Percentiles rank a stretch among this genome's conserved stretches.
phyloP scores from a whole-genome alignment of 2,797 vertebrate species.

The Psittacula echo region DNA sequence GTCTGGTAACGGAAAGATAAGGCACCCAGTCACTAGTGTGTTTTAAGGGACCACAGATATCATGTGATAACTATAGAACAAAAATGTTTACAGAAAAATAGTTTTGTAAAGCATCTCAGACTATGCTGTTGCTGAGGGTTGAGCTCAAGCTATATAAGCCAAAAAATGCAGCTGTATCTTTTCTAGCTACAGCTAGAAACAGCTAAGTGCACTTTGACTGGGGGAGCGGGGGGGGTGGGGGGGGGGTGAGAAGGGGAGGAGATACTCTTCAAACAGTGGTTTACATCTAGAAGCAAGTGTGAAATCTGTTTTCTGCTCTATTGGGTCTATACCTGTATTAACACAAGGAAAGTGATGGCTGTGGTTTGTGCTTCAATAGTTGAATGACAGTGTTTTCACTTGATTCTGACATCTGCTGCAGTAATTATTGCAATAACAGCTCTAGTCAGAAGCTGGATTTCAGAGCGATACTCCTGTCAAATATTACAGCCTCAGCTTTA shows the following conservation, averaged over 20 bases:
- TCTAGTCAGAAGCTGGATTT: constrained; percentile 14
- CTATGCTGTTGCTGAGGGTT: constrained; percentile 49
- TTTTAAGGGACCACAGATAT: constrained; percentile 27
- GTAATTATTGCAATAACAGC: background rate
- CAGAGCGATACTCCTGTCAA: background rate
- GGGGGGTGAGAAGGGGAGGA: background rate
- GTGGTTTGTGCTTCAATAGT: background rate
- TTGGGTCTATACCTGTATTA: constrained; percentile 41
- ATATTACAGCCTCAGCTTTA: background rate
- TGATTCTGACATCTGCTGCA: background rate
- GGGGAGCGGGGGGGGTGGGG: background rate
- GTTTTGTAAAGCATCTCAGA: constrained; percentile 64
- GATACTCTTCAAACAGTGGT: background rate
- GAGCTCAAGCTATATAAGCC: constrained; percentile 37
- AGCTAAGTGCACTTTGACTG: constrained; percentile 49
- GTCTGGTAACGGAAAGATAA: constrained; percentile 13
- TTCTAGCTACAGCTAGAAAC: constrained; percentile 71
- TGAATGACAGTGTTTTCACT: background rate
- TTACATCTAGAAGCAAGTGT: constrained; percentile 43
- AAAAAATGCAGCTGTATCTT: constrained; percentile 71
- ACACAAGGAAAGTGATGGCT: background rate
- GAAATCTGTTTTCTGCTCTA: constrained; percentile 14
- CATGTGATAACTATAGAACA: constrained; percentile 48
- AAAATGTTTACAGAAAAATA: constrained; percentile 64
- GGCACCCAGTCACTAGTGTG: constrained; percentile 2